Evolutionary conservation across 2,888 invertebrate species (phyloP).

Genomic region (Thera obeliscata): DNA sequence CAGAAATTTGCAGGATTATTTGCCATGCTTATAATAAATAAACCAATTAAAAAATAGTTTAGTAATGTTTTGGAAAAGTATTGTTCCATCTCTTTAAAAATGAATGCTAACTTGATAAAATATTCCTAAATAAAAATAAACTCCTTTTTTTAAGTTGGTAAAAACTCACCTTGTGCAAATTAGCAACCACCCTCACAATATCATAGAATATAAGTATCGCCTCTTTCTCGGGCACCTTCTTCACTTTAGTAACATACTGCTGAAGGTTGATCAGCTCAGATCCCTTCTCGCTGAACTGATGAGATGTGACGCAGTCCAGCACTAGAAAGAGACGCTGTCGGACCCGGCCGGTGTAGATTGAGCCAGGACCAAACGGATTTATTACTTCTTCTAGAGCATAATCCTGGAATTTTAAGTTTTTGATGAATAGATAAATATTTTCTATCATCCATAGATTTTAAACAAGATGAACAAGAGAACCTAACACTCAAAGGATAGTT

Average conservation of each 20-base stretch:
- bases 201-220: conserved; percentile 90
- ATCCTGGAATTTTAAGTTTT: conserved; percentile 80
- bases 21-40: too few species aligned
- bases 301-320: conserved; percentile 89
- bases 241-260: conserved; percentile 90
- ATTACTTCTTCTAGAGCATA: conserved; percentile 87
- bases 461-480: too few species aligned
- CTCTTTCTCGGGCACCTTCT: conserved; percentile 89
- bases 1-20: too few species aligned
- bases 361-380: conserved; percentile 73
- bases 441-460: too few species aligned
- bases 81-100: not conserved
- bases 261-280: conserved; percentile 87
- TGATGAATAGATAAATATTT: too few species aligned
- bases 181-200: conserved; percentile 89
- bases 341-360: conserved; percentile 83
- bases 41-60: too few species aligned
- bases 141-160: too few species aligned
- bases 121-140: too few species aligned
- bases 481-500: too few species aligned
- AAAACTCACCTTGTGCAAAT: conserved; percentile 87
- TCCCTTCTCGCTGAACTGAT: conserved; percentile 85
- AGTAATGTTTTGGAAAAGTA: too few species aligned
- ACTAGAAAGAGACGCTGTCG: conserved; percentile 88
- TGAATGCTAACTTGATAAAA: too few species aligned